Base-by-base conservation (phyloP, 2,113 vertebrate genomes). In the Hippoglossus stenolepis region DNA sequence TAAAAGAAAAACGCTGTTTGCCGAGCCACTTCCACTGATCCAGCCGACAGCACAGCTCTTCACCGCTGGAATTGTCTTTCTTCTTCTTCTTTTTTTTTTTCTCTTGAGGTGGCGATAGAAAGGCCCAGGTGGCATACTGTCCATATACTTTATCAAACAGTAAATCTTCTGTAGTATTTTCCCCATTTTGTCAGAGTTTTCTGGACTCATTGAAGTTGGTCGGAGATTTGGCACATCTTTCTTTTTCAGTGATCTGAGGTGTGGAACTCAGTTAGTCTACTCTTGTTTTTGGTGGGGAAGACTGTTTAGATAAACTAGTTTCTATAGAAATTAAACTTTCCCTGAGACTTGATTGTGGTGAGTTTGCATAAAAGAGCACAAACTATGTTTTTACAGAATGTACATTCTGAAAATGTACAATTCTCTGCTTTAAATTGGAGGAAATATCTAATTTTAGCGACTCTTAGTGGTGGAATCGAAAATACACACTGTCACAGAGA, bases 1-100 rank as follows among this genome's bases (percentile, higher is more conserved):
- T 97, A 97, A 97, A 93, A 93, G 90, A 92, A 93, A 92, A 94
- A 88, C 75, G 83, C 87, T 80, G 83, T 91, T 91, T 89, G 87
- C 90, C 35, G 65, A 86, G 94, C 94, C 84, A 86, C 85, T 81
- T 79, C 84, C 86, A 80, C 87, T 82, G 82, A 85, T 88, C 82
- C 83, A 85, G 83, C 76, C 75, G 61, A 77, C 76, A 81, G 84
- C 75, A 80, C 70, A 13, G 17, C 82, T 82, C 40, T 31, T 87
- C 26, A 91, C 93, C 90, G 85, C 92, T 93, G 89, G 90, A 93
- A 95, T 94, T 95, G 92, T 72, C 43, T 85, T 26, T 18, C 28
- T 93, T 75, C 75, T 85, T 95, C 94, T 92, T 93, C 85, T 67
- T 58, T 54, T 83, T 77, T 78, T 53, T 80, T 76, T 73, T 73